Conservation (phyloP, 2,888 invertebrate species). For the Cerceris rybyensis region DNA sequence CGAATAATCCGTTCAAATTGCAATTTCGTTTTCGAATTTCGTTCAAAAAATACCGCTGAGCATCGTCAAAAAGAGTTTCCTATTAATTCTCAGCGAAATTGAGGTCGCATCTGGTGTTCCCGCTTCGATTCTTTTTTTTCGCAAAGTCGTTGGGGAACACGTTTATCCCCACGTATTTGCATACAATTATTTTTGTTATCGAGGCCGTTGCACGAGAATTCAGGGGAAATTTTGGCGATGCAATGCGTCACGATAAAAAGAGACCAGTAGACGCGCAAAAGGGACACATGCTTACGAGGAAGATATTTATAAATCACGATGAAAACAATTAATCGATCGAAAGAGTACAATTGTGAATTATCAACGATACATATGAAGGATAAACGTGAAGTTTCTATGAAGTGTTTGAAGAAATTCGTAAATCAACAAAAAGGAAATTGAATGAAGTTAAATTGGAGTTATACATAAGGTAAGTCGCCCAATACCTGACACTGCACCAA, state of each 20-base stretch:
- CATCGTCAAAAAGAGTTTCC: conserved; percentile 45
- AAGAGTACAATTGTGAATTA: neutral
- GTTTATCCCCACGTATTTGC: conserved; percentile 39
- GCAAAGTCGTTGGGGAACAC: conserved; percentile 24
- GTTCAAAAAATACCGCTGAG: conserved; percentile 25
- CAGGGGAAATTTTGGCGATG: conserved; percentile 46
- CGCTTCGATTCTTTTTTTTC: conserved; percentile 28
- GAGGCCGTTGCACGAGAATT: conserved; percentile 51
- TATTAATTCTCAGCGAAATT: conserved; percentile 55
- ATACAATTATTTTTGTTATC: conserved; percentile 65
- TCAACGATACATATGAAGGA: too few relatives aligned
- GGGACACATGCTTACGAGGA: conserved; percentile 1
- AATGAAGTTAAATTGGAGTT: too few relatives aligned
- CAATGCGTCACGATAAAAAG: conserved; percentile 37
- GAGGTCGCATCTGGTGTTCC: conserved; percentile 63
- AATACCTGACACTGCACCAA: too few relatives aligned
- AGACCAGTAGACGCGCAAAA: conserved; percentile 17
- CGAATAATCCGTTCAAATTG: too few relatives aligned
- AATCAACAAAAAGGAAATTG: too few relatives aligned
- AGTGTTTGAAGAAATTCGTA: neutral
- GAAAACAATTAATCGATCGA: neutral
- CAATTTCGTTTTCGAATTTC: neutral
- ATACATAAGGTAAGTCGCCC: too few relatives aligned
- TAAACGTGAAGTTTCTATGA: neutral
- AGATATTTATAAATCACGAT: conserved; percentile 34